A percentile compares a stretch with the other conserved stretches of the same genome.
These are phyloP conservation scores for Amphiprion percula DNA, from an alignment of 2,113 vertebrate genomes.

Conservation along the genomic window DNA sequence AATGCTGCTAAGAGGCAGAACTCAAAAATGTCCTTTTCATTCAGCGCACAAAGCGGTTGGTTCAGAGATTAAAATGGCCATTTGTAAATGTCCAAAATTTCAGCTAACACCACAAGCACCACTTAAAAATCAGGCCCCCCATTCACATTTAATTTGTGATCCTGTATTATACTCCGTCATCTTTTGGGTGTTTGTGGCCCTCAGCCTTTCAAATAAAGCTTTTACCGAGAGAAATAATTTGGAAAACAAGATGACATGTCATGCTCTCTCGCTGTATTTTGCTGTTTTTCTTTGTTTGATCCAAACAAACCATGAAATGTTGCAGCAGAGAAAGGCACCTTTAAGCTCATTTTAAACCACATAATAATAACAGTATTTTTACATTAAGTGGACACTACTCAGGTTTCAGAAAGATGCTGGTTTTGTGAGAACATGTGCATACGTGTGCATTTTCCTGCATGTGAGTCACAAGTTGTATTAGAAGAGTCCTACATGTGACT, in stretches of 20 bases:
- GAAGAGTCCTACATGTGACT: background rate
- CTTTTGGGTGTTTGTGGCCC: slow-evolving; percentile 2
- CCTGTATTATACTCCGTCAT: slow-evolving; percentile 12
- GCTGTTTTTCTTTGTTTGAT: slow-evolving; percentile 12
- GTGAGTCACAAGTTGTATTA: background rate
- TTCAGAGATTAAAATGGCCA: slow-evolving; percentile 6
- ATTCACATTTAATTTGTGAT: slow-evolving; percentile 17
- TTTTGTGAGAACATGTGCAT: background rate
- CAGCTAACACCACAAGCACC: background rate
- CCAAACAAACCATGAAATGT: slow-evolving; percentile 24
- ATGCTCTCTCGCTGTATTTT: slow-evolving; percentile 12
- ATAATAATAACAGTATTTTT: background rate
- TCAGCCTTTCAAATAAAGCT: slow-evolving; percentile 9
- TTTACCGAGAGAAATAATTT: slow-evolving; percentile 26
- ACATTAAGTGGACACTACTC: background rate
- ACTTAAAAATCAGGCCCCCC: background rate
- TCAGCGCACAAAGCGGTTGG: background rate
- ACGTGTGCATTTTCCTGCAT: background rate
- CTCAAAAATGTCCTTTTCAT: background rate
- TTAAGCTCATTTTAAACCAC: background rate
- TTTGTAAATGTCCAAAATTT: slow-evolving; percentile 10
- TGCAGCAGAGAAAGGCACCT: slow-evolving; percentile 4
- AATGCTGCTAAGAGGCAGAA: background rate
- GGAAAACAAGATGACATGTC: slow-evolving; percentile 21
- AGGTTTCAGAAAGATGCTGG: background rate